phyloP scores from a whole-genome alignment of 1,140 invertebrate species.

The Lordiphosa mommai region DNA sequence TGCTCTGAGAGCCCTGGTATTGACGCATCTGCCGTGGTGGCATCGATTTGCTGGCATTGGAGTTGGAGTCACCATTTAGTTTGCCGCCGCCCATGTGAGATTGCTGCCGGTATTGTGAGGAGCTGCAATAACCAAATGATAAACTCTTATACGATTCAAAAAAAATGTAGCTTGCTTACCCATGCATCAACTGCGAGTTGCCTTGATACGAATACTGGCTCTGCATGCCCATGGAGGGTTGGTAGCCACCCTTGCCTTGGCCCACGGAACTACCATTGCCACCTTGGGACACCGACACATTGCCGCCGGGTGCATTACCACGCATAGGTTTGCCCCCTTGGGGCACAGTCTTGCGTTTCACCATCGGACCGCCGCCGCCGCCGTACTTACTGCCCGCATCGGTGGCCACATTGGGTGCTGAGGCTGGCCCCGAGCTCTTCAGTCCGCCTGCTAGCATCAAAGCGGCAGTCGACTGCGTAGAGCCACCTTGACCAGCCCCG shows the following conservation, averaged over 20 bases:
- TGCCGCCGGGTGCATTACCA: constrained; percentile 53
- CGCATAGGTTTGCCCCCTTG: constrained; percentile 66
- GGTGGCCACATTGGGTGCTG: constrained; percentile 36
- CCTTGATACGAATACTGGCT: constrained; percentile 66
- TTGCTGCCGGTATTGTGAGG: constrained; percentile 51
- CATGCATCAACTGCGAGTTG: constrained; percentile 68
- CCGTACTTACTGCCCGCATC: constrained; percentile 63
- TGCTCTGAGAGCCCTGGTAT: constrained; percentile 66
- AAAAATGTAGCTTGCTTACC: constrained; percentile 24
- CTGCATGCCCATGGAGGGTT: constrained; percentile 65
- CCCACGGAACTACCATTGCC: constrained; percentile 51
- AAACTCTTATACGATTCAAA: neutral
- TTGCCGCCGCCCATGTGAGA: constrained; percentile 56
- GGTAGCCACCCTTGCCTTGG: constrained; percentile 53
- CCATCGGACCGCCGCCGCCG: constrained; percentile 52
- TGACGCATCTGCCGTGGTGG: constrained; percentile 66
- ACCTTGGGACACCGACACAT: constrained; percentile 38
- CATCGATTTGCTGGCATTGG: constrained; percentile 57
- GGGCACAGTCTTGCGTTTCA: constrained; percentile 65
- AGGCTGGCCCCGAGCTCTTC: constrained; percentile 45
- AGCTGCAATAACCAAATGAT: constrained; percentile 8
- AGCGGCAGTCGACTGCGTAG: constrained; percentile 54
- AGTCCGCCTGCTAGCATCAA: constrained; percentile 54
- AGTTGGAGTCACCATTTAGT: constrained; percentile 64
- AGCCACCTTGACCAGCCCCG: constrained; percentile 37